Base-by-base conservation (phyloP, 2,113 vertebrate species). In the Motacilla alba region DNA sequence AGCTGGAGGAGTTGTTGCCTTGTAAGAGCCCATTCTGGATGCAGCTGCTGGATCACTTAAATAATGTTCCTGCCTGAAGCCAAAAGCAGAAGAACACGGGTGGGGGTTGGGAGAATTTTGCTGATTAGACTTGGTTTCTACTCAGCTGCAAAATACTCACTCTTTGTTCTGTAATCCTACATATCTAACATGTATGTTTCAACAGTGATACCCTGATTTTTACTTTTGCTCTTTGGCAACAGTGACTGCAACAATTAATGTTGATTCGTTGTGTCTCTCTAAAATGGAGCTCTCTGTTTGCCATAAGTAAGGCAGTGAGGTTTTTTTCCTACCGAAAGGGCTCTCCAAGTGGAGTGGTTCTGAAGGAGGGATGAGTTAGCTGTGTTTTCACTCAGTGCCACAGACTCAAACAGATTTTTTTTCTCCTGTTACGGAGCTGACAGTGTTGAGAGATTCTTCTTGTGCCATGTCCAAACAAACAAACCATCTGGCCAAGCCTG, bases 181-280 rank as follows among this genome's bases (percentile, higher is more conserved):
- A 0, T 85, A 27, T 66, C 53, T 85, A 14, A 69, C 1, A 9
- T 11, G 13, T 4, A 20, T 1, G 0, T 58, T 89, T 85, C n/a
- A 47, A 22, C 77, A 89, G 44, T 3, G 13, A 83, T 47, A 63
- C 21, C 19, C 23, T 60, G 35, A 4, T 21, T 58, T 72, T 90
- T 69, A 21, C 52, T 73, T 70, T 59, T 84, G 47, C 73, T 13
- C 0, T 68, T 74, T 26, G 56, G 39, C 43, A 66, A 13, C n/a
- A 37, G 50, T 21, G 56, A 20, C 43, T 78, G 9, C 58, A 73
- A 16, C 60, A 62, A 23, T 66, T 30, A 66, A 47, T 1, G 1
- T 18, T 43, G 15, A 59, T 76, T 77, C 9, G 7, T 27, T 53
- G 24, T 50, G 31, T 50, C 4, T 77, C 49, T 66, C 52, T 77